Conservation (phyloP, 2,113 vertebrate genomes). For the Scopus umbretta region DNA sequence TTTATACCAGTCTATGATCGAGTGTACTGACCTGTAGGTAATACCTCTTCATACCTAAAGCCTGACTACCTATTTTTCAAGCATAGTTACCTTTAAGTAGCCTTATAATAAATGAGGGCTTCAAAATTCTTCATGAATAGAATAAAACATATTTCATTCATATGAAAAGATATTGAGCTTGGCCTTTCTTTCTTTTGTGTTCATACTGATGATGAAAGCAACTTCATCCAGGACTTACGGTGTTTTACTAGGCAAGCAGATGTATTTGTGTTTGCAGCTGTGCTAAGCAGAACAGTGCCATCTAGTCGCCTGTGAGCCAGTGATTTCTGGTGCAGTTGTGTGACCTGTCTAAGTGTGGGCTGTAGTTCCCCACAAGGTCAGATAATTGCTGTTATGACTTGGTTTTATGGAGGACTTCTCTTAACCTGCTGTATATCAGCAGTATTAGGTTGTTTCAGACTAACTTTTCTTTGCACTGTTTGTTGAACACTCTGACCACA, state of each 20-base stretch:
- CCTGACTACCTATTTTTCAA: not conserved
- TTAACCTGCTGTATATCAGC: not conserved
- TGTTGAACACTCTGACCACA: not conserved
- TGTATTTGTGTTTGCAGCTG: not conserved
- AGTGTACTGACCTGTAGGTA: not conserved
- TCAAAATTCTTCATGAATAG: not conserved
- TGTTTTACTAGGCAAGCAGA: not conserved
- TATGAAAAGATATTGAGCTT: not conserved
- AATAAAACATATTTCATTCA: rapidly evolving
- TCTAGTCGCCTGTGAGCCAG: not conserved
- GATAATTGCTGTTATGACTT: not conserved
- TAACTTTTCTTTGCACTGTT: not conserved
- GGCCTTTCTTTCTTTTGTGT: not conserved
- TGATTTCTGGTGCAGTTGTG: not conserved
- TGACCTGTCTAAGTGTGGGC: not conserved
- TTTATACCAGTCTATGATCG: not conserved
- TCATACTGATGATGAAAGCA: not conserved
- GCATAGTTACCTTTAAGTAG: not conserved
- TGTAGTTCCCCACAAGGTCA: not conserved
- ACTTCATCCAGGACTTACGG: not conserved
- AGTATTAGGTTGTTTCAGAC: not conserved
- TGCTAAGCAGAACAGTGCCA: not conserved
- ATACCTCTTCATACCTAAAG: not conserved
- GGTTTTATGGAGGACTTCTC: not conserved
- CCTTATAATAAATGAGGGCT: not conserved